phyloP scores from a whole-genome alignment of 2,113 vertebrate species.

The Ictidomys tridecemlineatus region DNA sequence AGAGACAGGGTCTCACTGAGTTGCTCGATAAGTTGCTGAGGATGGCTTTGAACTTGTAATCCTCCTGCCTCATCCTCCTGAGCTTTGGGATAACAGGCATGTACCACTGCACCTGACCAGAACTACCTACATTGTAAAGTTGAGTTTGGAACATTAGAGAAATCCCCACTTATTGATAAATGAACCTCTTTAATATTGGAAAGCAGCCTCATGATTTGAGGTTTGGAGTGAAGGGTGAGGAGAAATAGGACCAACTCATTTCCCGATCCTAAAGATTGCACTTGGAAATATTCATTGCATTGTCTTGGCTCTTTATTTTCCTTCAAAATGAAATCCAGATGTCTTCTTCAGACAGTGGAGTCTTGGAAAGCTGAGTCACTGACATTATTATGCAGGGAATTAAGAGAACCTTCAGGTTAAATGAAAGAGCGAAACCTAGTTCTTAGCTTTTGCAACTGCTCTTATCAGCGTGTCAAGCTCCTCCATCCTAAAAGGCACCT shows the following conservation, averaged over 20 bases:
- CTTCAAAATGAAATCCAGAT: constrained; percentile 63
- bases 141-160: not conserved
- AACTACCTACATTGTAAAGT: not conserved
- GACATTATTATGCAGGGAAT: not conserved
- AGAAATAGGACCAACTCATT: not conserved
- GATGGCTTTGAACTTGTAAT: too few species aligned
- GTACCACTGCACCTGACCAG: too few species aligned
- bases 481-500: not conserved
- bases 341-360: not conserved
- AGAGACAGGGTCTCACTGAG: too few species aligned
- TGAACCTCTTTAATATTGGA: not conserved
- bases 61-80: too few species aligned
- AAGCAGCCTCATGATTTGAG: not conserved
- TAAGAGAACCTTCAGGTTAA: constrained; percentile 25
- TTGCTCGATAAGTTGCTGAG: too few species aligned
- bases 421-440: not conserved
- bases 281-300: constrained; percentile 3
- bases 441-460: not conserved
- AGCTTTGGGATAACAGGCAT: too few species aligned
- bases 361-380: not conserved
- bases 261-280: not conserved
- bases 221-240: not conserved
- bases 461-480: not conserved
- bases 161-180: not conserved
- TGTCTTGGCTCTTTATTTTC: not conserved